Conservation (phyloP, 2,797 vertebrate species). For the Sciurus carolinensis region DNA sequence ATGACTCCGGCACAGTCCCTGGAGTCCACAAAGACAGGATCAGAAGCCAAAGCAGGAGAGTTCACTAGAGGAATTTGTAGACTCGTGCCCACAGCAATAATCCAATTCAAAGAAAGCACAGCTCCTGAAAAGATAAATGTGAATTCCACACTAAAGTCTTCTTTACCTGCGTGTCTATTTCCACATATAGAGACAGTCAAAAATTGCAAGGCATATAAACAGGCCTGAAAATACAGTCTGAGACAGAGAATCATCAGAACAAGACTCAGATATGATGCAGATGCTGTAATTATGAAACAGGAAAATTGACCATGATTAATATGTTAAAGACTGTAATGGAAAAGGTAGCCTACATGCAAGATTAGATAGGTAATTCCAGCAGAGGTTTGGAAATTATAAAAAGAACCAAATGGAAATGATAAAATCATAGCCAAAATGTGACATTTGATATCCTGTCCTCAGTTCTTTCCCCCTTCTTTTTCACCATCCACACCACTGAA, state of each 20-base stretch:
- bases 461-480: not conserved
- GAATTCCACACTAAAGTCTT: not conserved
- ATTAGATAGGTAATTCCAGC: not conserved
- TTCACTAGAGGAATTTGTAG: not conserved
- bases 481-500: not conserved
- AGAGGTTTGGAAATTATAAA: not conserved
- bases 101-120: not conserved
- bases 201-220: not conserved
- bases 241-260: not conserved
- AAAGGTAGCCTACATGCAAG: not conserved
- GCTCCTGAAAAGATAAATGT: not conserved
- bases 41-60: not conserved
- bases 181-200: not conserved
- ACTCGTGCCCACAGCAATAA: not conserved
- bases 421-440: not conserved
- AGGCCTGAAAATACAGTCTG: not conserved
- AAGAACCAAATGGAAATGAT: not conserved
- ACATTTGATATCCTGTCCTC: not conserved
- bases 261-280: not conserved
- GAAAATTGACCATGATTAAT: not conserved
- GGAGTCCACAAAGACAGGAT: not conserved
- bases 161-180: not conserved
- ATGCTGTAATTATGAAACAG: not conserved
- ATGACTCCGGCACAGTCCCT: not conserved
- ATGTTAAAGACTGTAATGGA: not conserved